phyloP scores from a whole-genome alignment of 92 coral and sea anemone species.

The Epizoanthus stellaris region DNA sequence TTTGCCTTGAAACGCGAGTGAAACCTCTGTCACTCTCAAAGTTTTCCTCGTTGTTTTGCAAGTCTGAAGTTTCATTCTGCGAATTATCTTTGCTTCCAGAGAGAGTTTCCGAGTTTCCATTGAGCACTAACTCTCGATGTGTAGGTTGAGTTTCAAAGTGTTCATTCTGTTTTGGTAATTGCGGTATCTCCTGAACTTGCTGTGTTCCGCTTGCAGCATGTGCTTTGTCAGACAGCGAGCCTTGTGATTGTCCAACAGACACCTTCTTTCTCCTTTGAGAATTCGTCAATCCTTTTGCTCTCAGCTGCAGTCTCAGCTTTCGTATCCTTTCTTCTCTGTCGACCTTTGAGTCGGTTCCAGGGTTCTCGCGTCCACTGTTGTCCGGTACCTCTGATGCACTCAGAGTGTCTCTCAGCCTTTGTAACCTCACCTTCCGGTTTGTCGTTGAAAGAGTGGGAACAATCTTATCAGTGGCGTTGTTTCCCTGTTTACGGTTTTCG shows the following conservation, averaged over 20 bases:
- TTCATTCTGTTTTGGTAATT: neutral
- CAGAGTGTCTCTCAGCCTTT: slow-evolving; percentile 27
- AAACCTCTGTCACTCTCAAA: no score
- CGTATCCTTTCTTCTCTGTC: slow-evolving; percentile 38
- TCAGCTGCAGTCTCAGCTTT: slow-evolving; percentile 24
- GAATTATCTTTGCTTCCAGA: neutral
- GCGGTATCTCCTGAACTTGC: neutral
- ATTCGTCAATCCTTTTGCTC: slow-evolving; percentile 34
- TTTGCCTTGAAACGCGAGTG: neutral
- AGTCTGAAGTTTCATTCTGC: neutral
- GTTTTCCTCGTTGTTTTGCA: neutral
- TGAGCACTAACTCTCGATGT: neutral
- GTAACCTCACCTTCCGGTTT: slow-evolving; percentile 30
- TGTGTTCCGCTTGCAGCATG: neutral
- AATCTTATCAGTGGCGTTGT: neutral
- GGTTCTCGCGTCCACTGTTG: neutral
- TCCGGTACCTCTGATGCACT: slow-evolving; percentile 28
- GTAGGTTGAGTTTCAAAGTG: neutral
- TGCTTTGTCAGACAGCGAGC: neutral
- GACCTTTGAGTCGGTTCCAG: neutral
- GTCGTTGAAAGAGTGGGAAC: neutral
- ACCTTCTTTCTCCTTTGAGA: slow-evolving; percentile 18
- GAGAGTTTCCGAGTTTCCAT: neutral
- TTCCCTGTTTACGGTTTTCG: neutral
- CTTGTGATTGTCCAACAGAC: neutral